Evolutionary conservation across 2,797 vertebrate species (phyloP).

Genomic region (Acanthurus leucopareius): DNA sequence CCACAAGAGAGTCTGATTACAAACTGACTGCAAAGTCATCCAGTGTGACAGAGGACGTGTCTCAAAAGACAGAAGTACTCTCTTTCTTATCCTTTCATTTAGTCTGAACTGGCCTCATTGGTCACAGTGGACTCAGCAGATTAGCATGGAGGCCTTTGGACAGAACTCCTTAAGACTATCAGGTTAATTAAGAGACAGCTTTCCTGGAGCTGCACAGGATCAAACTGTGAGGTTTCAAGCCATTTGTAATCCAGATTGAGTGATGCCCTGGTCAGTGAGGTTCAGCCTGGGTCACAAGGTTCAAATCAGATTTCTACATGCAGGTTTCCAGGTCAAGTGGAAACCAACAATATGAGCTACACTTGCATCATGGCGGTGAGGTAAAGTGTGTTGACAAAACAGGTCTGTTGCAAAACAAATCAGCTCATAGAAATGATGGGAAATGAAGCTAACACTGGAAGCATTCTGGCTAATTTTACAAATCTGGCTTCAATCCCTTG

Average conservation of each 20-base stretch:
- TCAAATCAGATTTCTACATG: conserved; percentile 3
- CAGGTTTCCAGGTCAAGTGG: conserved; percentile 14
- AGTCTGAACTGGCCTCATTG: conserved; percentile 35
- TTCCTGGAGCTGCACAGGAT: conserved; percentile 41
- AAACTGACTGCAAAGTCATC: conserved; percentile 40
- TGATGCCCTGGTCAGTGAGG: conserved; percentile 30
- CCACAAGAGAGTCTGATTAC: conserved; percentile 18
- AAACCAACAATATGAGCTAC: background rate
- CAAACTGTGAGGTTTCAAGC: conserved; percentile 35
- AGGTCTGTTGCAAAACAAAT: no score
- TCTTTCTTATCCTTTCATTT: conserved; percentile 19
- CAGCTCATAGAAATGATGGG: no score
- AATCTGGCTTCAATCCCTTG: no score
- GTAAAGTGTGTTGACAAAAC: no score
- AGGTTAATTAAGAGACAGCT: conserved; percentile 60
- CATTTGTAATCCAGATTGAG: conserved; percentile 55
- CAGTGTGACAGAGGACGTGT: conserved; percentile 24
- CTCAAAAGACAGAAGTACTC: conserved; percentile 7
- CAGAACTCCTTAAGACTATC: conserved; percentile 43
- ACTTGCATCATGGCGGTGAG: no score
- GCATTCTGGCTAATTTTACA: no score
- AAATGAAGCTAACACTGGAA: no score
- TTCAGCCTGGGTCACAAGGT: conserved; percentile 31
- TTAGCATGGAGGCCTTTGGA: conserved; percentile 45
- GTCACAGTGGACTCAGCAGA: conserved; percentile 46